Conservation (phyloP, 2,797 vertebrate genomes). For the Sebastes taczanowskii region DNA sequence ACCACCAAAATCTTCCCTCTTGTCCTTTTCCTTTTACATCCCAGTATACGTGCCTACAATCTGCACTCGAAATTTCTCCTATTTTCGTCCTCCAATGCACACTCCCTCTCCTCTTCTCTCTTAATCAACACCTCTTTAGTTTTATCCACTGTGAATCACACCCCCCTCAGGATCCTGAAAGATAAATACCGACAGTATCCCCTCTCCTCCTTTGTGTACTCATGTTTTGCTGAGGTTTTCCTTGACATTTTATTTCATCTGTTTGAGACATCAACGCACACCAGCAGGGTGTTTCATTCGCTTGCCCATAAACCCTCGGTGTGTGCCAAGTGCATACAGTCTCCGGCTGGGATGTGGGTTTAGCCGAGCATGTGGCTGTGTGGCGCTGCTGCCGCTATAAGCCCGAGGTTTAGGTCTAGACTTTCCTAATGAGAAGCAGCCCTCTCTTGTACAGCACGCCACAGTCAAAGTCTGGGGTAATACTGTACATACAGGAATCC, state of each 20-base stretch:
- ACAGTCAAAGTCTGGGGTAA: background rate
- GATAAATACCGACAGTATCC: slow-evolving; percentile 15
- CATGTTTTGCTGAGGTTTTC: background rate
- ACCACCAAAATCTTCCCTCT: slow-evolving; percentile 1
- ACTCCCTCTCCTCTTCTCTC: background rate
- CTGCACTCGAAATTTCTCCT: background rate
- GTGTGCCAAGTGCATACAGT: slow-evolving; percentile 22
- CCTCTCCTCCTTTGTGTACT: slow-evolving; percentile 4
- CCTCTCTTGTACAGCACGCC: background rate
- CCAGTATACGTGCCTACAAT: accelerated
- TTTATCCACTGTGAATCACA: slow-evolving; percentile 13
- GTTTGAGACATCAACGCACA: slow-evolving; percentile 32
- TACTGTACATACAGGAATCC: background rate
- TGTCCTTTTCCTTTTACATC: background rate
- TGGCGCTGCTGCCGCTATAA: slow-evolving; percentile 27
- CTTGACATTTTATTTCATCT: slow-evolving; percentile 35
- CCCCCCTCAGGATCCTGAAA: background rate
- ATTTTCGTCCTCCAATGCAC: background rate
- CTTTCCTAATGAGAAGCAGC: slow-evolving; percentile 54
- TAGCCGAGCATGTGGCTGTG: slow-evolving; percentile 32
- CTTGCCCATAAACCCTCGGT: slow-evolving; percentile 26
- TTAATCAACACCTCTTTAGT: slow-evolving; percentile 23
- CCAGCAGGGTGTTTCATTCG: slow-evolving; percentile 30
- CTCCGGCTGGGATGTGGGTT: slow-evolving; percentile 50
- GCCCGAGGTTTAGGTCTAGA: slow-evolving; percentile 52